phyloP scores from a whole-genome alignment of 35 echinoderm and acorn worm genomes.

The Holothuria glaberrima region DNA sequence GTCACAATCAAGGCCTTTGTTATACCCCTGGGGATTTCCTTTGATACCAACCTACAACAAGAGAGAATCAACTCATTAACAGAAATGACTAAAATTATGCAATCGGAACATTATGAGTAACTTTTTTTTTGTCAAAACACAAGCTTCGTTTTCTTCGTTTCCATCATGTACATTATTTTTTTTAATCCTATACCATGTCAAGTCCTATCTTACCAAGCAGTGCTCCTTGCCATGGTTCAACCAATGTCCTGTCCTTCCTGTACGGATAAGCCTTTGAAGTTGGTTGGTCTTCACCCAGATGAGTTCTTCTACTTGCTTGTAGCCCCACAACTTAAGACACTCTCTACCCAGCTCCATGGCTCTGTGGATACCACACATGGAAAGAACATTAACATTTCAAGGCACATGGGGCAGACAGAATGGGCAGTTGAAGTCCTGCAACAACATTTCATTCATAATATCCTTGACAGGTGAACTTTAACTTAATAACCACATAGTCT shows the following conservation, averaged over 20 bases:
- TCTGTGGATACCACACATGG: conserved; percentile 40
- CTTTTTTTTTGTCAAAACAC: too few species aligned
- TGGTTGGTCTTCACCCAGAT: conserved; percentile 99
- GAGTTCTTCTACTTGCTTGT: conserved; percentile 83
- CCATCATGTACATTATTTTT: too few species aligned
- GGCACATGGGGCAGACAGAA: too few species aligned
- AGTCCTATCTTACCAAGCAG: conserved; percentile 76
- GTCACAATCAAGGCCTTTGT: conserved; percentile 98
- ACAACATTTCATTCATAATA: too few species aligned
- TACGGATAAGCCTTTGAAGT: conserved; percentile 90
- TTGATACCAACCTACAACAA: conserved; percentile 86
- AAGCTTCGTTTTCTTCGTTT: too few species aligned
- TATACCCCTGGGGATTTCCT: conserved; percentile 84
- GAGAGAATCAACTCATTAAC: neutral
- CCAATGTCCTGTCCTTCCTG: conserved; percentile 97
- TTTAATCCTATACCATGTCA: too few species aligned
- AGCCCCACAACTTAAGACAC: conserved; percentile 91
- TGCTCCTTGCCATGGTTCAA: conserved; percentile 99
- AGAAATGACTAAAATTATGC: too few species aligned
- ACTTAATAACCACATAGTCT: neutral
- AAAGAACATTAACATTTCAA: too few species aligned
- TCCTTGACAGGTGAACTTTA: too few species aligned
- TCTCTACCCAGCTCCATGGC: conserved; percentile 98
- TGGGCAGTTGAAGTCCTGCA: too few species aligned
- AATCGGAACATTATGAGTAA: too few species aligned